Percentiles rank a stretch among this genome's conserved stretches.
Evolutionary conservation across 2,888 invertebrate genomes (phyloP).

Genomic region (Pammene aurita): DNA sequence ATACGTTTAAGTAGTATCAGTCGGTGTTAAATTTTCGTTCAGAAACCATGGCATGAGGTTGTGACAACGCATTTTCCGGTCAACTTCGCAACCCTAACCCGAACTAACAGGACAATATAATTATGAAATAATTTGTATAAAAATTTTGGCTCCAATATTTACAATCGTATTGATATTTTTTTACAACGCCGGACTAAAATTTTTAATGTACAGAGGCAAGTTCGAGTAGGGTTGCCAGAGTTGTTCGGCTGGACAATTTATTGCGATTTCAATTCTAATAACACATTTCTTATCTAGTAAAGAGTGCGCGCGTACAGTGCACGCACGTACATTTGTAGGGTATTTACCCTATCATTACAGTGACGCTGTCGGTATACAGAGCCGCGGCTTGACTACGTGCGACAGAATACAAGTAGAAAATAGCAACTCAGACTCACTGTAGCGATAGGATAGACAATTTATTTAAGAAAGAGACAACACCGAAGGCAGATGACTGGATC

Average conservation of each 20-base stretch:
- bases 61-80: conserved; percentile 42
- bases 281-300: conserved; percentile 79
- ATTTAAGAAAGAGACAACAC: conserved; percentile 77
- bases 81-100: conserved; percentile 46
- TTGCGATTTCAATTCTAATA: conserved; percentile 78
- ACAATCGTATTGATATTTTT: conserved; percentile 74
- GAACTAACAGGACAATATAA: conserved; percentile 74
- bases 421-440: conserved; percentile 75
- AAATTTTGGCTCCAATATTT: conserved; percentile 82
- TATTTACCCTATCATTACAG: conserved; percentile 80
- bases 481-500: conserved; percentile 74
- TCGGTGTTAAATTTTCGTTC: conserved; percentile 37
- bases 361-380: conserved; percentile 53
- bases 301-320: conserved; percentile 73
- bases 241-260: conserved; percentile 51
- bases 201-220: conserved; percentile 71
- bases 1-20: conserved; percentile 31
- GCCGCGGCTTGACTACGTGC: conserved; percentile 47
- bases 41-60: conserved; percentile 34
- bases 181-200: conserved; percentile 77
- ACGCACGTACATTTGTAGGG: conserved; percentile 51
- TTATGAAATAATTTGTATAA: conserved; percentile 80
- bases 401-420: conserved; percentile 59
- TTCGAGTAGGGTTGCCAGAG: conserved; percentile 61
- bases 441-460: conserved; percentile 75